phyloP scores from a whole-genome alignment of 2,113 vertebrate genomes.

The Rhegmatorhina hoffmannsi region DNA sequence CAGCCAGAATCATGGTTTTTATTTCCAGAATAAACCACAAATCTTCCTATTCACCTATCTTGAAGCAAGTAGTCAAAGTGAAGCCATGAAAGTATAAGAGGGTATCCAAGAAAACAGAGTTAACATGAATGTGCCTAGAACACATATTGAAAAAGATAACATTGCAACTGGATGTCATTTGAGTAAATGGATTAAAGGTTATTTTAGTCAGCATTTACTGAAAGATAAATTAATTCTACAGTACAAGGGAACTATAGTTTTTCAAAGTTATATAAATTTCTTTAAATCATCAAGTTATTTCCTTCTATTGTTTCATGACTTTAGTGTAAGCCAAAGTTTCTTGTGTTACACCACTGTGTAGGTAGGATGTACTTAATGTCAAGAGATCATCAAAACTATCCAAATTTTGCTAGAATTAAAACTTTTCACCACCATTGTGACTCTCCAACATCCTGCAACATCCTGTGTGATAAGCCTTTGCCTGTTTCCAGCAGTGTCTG shows the following conservation, averaged over 20 bases:
- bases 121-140: not conserved
- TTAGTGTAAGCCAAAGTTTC: conserved; percentile 27
- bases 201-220: not conserved
- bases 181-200: not conserved
- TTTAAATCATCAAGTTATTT: conserved; percentile 27
- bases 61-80: not conserved
- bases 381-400: conserved; percentile 13
- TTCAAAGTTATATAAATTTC: not conserved
- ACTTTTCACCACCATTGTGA: not conserved
- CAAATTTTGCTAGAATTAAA: conserved; percentile 30
- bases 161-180: not conserved
- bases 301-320: not conserved
- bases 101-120: not conserved
- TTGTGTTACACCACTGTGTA: conserved; percentile 12
- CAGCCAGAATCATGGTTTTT: not conserved
- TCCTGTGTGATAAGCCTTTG: not conserved
- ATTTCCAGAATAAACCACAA: not conserved
- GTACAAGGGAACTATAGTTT: not conserved
- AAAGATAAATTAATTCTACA: not conserved
- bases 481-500: not conserved
- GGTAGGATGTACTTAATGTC: conserved; percentile 4
- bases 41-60: not conserved
- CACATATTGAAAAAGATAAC: not conserved
- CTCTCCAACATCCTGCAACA: conserved; percentile 14
- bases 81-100: not conserved